Evolutionary conservation across 2,888 invertebrate genomes (phyloP).

Genomic region (Sphinx pinastri): DNA sequence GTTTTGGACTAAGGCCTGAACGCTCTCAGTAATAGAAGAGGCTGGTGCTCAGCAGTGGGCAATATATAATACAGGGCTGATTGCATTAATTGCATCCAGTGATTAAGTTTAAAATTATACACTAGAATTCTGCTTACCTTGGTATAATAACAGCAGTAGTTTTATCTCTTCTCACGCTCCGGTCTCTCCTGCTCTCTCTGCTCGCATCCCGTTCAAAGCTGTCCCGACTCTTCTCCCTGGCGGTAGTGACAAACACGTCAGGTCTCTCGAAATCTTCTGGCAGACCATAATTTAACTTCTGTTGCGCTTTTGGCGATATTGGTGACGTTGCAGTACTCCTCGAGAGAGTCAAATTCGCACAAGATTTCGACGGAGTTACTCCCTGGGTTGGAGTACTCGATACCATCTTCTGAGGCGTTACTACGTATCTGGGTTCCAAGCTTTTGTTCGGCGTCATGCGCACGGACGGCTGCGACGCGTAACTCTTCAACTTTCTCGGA

Average conservation of each 20-base stretch:
- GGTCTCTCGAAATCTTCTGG: constrained; percentile 62
- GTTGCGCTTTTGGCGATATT: constrained; percentile 82
- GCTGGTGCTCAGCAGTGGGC: too few relatives aligned
- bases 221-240: constrained; percentile 68
- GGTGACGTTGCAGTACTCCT: constrained; percentile 63
- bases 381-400: constrained; percentile 74
- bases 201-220: constrained; percentile 62
- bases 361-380: constrained; percentile 78
- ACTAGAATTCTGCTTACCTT: constrained; percentile 57
- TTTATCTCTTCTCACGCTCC: constrained; percentile 62
- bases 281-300: constrained; percentile 82
- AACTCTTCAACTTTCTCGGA: constrained; percentile 85
- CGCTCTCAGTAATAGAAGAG: too few relatives aligned
- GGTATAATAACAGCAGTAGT: constrained; percentile 80
- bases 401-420: constrained; percentile 61
- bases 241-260: constrained; percentile 75
- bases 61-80: too few relatives aligned
- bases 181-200: constrained; percentile 67
- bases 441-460: constrained; percentile 69
- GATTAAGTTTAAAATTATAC: not conserved
- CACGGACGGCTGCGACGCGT: constrained; percentile 80
- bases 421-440: constrained; percentile 50
- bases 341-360: constrained; percentile 66
- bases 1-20: too few relatives aligned
- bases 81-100: too few relatives aligned